These are phyloP conservation scores for Spisula subtruncata DNA, from an alignment of 2,888 invertebrate genomes.

Conservation along the genomic window DNA sequence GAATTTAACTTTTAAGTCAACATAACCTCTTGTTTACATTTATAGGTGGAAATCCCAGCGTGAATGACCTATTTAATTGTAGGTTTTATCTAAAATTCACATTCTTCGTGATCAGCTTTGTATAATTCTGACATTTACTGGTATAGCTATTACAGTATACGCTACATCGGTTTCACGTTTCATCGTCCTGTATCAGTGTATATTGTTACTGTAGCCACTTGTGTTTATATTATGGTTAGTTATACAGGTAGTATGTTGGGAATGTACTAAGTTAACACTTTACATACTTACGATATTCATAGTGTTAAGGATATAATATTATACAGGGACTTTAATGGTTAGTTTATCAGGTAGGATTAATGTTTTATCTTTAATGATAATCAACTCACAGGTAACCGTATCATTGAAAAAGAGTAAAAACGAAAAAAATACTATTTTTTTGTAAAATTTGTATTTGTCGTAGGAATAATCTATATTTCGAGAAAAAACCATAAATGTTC, in stretches of 20 bases:
- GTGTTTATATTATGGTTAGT: not conserved
- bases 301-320: not conserved
- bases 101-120: not conserved
- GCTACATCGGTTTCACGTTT: conserved; percentile 20
- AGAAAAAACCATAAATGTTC: too few relatives aligned
- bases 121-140: not conserved
- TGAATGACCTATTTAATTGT: conserved; percentile 10
- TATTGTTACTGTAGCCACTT: not conserved
- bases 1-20: conserved; percentile 1
- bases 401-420: too few relatives aligned
- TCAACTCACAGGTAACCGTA: too few relatives aligned
- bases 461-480: too few relatives aligned
- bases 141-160: too few relatives aligned
- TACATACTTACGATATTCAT: not conserved
- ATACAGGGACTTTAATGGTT: not conserved
- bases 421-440: too few relatives aligned
- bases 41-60: not conserved
- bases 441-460: too few relatives aligned
- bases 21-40: conserved; percentile 2
- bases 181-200: conserved; percentile 2
- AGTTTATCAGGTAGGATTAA: not conserved
- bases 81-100: conserved; percentile 10
- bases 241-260: not conserved
- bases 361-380: not conserved
- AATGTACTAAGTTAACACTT: not conserved